Conservation (phyloP, 2,888 invertebrate species). For the Meghimatium bilineatum region DNA sequence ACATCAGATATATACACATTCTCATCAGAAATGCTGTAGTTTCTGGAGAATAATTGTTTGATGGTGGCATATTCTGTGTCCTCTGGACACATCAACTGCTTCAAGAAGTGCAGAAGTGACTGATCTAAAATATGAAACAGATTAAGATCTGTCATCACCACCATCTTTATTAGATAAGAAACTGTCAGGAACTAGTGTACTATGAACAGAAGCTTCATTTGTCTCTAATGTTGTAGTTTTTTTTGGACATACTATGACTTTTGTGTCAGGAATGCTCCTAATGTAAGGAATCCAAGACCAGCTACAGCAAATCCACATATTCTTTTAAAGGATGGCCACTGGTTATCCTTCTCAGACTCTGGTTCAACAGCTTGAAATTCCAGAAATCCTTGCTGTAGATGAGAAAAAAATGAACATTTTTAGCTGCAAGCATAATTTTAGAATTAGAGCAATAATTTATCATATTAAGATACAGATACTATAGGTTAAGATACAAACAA, state of each 20-base stretch:
- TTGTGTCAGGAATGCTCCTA: constrained; percentile 50
- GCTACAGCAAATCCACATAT: constrained; percentile 47
- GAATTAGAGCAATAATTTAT: too few species aligned
- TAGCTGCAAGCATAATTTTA: not conserved
- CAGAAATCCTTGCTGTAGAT: constrained; percentile 48
- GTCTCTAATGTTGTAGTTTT: not conserved
- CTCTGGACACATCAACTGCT: not conserved
- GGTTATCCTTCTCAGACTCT: constrained; percentile 27
- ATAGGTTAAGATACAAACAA: too few species aligned
- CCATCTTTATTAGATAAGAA: not conserved
- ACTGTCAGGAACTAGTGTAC: not conserved
- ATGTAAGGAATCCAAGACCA: constrained; percentile 47
- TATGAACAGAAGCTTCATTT: not conserved
- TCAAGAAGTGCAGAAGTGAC: not conserved
- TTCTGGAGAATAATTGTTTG: not conserved
- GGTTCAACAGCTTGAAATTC: constrained; percentile 47
- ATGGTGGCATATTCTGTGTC: not conserved
- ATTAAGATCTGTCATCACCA: not conserved
- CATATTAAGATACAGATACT: too few species aligned
- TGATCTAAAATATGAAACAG: not conserved
- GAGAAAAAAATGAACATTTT: not conserved
- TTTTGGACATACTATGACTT: constrained; percentile 45
- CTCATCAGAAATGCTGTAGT: not conserved
- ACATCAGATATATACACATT: not conserved
- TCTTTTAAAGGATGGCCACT: constrained; percentile 49